phyloP scores from a whole-genome alignment of 2,888 invertebrate genomes.

The Oligia fasciuncula region DNA sequence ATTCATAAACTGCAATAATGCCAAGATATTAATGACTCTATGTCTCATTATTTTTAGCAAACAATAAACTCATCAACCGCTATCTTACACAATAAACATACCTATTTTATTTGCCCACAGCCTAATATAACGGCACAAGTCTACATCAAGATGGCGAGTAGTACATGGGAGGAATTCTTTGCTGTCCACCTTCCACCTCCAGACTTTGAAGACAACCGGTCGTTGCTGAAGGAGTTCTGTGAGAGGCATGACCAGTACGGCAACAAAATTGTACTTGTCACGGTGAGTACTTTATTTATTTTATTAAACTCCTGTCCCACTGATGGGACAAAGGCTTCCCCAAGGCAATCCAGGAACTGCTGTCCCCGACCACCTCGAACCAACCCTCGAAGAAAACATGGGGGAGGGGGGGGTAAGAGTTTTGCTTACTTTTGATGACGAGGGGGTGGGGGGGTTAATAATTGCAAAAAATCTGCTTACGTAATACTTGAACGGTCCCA shows the following conservation, averaged over 20 bases:
- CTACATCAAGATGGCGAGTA: constrained; percentile 71
- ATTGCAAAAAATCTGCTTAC: no score
- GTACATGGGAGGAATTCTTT: constrained; percentile 96
- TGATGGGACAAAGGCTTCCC: neutral
- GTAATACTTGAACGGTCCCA: no score
- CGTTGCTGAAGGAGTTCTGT: constrained; percentile 93
- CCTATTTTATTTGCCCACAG: constrained; percentile 30
- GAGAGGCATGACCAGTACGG: constrained; percentile 92
- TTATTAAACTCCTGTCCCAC: neutral
- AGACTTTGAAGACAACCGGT: constrained; percentile 93
- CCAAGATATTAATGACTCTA: neutral
- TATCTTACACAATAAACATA: neutral
- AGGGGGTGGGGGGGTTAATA: no score
- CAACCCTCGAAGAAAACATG: no score
- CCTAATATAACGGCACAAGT: constrained; percentile 4
- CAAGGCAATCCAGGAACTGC: neutral
- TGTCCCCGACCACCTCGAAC: neutral
- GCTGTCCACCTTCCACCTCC: constrained; percentile 94
- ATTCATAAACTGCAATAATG: neutral
- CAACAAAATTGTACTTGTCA: constrained; percentile 93
- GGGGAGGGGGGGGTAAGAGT: no score
- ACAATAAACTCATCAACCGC: neutral
- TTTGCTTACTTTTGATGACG: no score
- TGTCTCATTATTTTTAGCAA: neutral
- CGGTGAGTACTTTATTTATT: constrained; percentile 89